Conservation (phyloP, 2,888 invertebrate species). For the Junonia oenone region DNA sequence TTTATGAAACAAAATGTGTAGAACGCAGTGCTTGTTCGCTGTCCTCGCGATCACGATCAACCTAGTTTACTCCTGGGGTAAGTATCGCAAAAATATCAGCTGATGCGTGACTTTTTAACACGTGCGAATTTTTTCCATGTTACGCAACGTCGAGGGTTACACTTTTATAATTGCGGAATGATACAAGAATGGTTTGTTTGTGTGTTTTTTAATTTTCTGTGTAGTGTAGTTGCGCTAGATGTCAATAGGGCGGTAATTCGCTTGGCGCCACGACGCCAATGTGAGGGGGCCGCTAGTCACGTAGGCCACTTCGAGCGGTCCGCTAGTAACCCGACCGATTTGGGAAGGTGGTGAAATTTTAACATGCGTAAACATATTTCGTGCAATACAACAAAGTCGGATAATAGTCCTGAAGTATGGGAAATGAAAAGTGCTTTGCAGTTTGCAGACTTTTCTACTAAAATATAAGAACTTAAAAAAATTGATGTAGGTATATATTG, state of each 20-base stretch:
- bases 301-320: slow-evolving; percentile 66
- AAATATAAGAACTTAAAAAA: not conserved
- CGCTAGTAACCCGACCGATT: slow-evolving; percentile 47
- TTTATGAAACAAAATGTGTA: slow-evolving; percentile 72
- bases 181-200: slow-evolving; percentile 7
- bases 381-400: slow-evolving; percentile 14
- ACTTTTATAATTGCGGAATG: slow-evolving; percentile 10
- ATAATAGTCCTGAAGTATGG: slow-evolving; percentile 31
- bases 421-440: slow-evolving; percentile 23
- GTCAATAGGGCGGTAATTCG: slow-evolving; percentile 71
- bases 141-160: slow-evolving; percentile 52
- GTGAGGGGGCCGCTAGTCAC: slow-evolving; percentile 68
- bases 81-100: slow-evolving; percentile 62
- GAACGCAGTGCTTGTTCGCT: slow-evolving; percentile 52
- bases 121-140: slow-evolving; percentile 59
- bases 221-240: slow-evolving; percentile 33
- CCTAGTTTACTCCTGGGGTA: slow-evolving; percentile 62
- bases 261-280: slow-evolving; percentile 71
- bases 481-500: too few species aligned
- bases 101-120: slow-evolving; percentile 53
- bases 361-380: slow-evolving; percentile 12
- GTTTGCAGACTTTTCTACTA: not conserved
- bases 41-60: slow-evolving; percentile 48
- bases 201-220: slow-evolving; percentile 15
- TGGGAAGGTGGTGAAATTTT: slow-evolving; percentile 34